phyloP scores from a whole-genome alignment of 2,113 vertebrate genomes.

The Catharus fuscescens region DNA sequence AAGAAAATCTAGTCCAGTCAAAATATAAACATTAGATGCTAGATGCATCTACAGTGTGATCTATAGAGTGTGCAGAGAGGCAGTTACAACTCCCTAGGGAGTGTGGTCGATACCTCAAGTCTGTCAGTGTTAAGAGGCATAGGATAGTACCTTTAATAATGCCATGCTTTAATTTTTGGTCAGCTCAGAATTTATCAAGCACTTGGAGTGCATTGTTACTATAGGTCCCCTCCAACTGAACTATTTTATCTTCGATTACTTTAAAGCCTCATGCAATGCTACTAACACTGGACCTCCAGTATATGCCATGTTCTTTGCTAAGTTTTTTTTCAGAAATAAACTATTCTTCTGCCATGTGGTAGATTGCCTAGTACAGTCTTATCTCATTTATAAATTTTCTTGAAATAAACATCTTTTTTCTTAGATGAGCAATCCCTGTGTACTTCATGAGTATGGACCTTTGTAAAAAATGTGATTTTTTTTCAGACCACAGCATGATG shows the following conservation, averaged over 20 bases:
- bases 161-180: not conserved
- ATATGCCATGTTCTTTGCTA: not conserved
- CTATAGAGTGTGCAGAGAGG: not conserved
- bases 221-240: not conserved
- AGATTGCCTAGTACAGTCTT: not conserved
- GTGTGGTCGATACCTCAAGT: fast-evolving
- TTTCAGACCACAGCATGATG: not conserved
- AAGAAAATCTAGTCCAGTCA: not conserved
- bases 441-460: not conserved
- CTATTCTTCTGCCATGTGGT: not conserved
- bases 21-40: not conserved
- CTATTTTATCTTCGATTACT: not conserved
- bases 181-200: not conserved
- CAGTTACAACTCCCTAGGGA: not conserved
- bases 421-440: not conserved
- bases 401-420: not conserved
- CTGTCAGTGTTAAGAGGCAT: not conserved
- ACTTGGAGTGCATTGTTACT: not conserved
- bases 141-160: not conserved
- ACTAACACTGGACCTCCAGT: not conserved
- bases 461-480: not conserved
- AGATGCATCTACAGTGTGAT: not conserved
- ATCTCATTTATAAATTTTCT: not conserved
- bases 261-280: not conserved
- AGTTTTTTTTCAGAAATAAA: not conserved